Percentiles rank a stretch among this genome's conserved stretches.
Evolutionary conservation across 2,888 invertebrate species (phyloP).

Genomic region (Cenopis cana): DNA sequence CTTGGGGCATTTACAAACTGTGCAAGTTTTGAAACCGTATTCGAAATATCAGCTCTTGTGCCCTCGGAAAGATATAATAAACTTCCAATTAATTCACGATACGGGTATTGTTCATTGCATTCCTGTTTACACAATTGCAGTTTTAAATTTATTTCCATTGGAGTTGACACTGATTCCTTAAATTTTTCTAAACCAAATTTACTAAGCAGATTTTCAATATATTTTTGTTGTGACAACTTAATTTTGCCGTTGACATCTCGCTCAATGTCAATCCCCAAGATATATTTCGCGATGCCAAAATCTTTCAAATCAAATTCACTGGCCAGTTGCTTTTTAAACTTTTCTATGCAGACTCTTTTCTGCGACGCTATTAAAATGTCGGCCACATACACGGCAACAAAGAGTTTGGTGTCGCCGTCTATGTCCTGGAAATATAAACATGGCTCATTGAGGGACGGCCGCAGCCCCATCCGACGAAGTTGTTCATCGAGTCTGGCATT

Average conservation of each 20-base stretch:
- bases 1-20: constrained; percentile 6
- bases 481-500: constrained; percentile 9
- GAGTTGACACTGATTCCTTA: no score
- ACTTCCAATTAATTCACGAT: constrained; percentile 6
- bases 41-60: background rate
- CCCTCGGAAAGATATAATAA: background rate
- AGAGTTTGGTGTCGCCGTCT: no score
- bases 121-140: background rate
- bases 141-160: background rate
- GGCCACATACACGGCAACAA: no score
- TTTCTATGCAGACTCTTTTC: no score
- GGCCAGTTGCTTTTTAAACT: no score
- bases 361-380: no score
- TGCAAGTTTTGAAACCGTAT: constrained; percentile 3
- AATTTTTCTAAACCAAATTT: no score
- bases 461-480: background rate
- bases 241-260: background rate
- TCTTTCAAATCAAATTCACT: background rate
- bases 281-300: constrained; percentile 2
- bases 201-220: background rate
- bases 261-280: no score
- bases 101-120: background rate
- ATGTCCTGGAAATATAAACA: no score
- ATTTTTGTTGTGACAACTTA: constrained; percentile 17
- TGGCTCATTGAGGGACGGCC: background rate